Evolutionary conservation across 2,888 invertebrate genomes (phyloP), one percentile per base, ranked within the genome.

Genomic region (Platerodrilus igneus): DNA sequence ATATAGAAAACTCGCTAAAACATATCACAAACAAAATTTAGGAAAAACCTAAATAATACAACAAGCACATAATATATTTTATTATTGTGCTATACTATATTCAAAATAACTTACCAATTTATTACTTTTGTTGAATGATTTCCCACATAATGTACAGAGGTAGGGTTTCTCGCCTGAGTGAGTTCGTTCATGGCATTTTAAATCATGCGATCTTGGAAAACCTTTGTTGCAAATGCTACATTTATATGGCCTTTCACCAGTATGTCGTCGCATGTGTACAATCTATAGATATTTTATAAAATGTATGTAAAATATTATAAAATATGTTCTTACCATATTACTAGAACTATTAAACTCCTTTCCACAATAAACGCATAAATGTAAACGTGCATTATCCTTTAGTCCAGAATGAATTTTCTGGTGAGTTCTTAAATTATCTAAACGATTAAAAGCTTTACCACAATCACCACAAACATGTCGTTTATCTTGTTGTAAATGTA

Each of bases 381-480:
- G 69, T 28, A 68, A 40, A 41, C 68, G 65, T 1, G 66, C 58
- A 13, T 59, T 65, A 41, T 68, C 68, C 46, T 67, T 67, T 14
- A 64, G 55, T 3, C 66, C 68, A 0, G 65, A 63, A 45, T 69
- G 69, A 11, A 65, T 65, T 33, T 66, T 56, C 41, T 67, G 65
- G 50, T 69, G 69, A 3, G 68, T 66, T 50, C 65, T 65, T 33
- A 68, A 47, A 45, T 67, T 67, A 47, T 69, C 67, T 37, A 67
- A 72, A 66, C 76, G 69, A 51, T 71, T 72, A 56, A 83, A 83
- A 4, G 73, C 71, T 60, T 78, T 79, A 17, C 74, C 75, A 54
- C 83, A 83, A 3, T 75, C 74, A 17, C 74, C 72, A 58, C 83
- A 83, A 28, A 76, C 71, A 48, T 69, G 69, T 16, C 68, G 48